Evolutionary conservation across 2,888 invertebrate species (phyloP).

Genomic region (Papilio elwesi): DNA sequence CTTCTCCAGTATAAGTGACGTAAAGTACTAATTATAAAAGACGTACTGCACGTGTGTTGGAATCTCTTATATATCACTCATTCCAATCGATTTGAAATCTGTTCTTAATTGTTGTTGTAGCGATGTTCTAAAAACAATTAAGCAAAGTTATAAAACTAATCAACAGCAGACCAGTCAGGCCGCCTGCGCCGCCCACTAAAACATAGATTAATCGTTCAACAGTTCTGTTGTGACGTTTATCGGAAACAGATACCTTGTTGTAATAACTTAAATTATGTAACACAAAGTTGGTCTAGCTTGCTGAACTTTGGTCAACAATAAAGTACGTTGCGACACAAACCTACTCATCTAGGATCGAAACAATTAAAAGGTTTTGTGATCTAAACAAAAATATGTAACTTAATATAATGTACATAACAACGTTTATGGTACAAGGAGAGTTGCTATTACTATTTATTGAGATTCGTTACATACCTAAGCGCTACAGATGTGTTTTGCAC

Average conservation of each 20-base stretch:
- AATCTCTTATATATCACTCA: too few relatives aligned
- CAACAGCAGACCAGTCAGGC: not conserved
- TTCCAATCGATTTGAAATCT: not conserved
- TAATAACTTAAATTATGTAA: constrained; percentile 2
- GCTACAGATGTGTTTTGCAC: too few relatives aligned
- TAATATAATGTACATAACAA: too few relatives aligned
- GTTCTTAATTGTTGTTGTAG: not conserved
- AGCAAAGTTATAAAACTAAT: constrained; percentile 13
- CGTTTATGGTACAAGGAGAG: too few relatives aligned
- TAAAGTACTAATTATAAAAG: not conserved
- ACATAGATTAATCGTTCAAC: constrained; percentile 1
- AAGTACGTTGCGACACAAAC: too few relatives aligned
- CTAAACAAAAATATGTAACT: too few relatives aligned
- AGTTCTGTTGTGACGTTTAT: constrained; percentile 16
- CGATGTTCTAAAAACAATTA: constrained; percentile 1
- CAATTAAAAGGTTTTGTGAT: too few relatives aligned
- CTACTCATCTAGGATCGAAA: too few relatives aligned
- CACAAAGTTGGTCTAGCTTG: not conserved
- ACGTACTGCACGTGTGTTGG: not conserved
- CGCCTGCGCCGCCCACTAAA: constrained; percentile 28
- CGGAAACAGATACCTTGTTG: constrained; percentile 2
- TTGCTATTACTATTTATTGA: too few relatives aligned
- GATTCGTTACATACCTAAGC: too few relatives aligned
- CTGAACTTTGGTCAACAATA: not conserved
- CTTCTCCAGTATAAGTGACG: not conserved